These are phyloP conservation scores for Meteorus cinctellus DNA, from an alignment of 2,888 invertebrate species.

Conservation along the genomic window DNA sequence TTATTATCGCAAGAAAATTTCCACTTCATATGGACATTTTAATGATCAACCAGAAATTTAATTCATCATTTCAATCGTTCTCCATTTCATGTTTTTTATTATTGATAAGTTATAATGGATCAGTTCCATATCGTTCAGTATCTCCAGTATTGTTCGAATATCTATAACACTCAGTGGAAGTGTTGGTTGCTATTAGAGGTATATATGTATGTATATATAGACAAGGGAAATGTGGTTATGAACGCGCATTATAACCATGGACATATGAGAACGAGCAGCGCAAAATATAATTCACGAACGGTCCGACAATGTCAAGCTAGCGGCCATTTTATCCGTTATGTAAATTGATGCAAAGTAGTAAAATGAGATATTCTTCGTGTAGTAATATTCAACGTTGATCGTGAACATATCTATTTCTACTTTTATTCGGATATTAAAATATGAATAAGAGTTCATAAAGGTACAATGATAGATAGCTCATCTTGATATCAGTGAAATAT, in stretches of 20 bases:
- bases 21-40: background rate
- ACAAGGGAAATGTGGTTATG: slow-evolving; percentile 33
- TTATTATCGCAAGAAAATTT: background rate
- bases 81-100: background rate
- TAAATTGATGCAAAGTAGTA: slow-evolving; percentile 71
- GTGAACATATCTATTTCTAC: background rate
- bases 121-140: too few species aligned
- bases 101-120: too few species aligned
- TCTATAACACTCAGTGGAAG: too few species aligned
- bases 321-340: slow-evolving; percentile 70
- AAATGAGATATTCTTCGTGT: background rate
- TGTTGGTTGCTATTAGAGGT: too few species aligned
- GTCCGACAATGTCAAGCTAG: slow-evolving; percentile 63
- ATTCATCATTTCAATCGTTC: background rate
- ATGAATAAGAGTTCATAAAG: background rate
- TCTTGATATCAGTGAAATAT: background rate
- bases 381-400: background rate
- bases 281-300: slow-evolving; percentile 67
- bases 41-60: background rate
- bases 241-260: slow-evolving; percentile 10
- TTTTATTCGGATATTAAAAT: background rate
- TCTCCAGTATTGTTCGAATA: too few species aligned
- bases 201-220: background rate
- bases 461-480: background rate
- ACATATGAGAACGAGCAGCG: slow-evolving; percentile 8